These are phyloP conservation scores for Cephonodes hylas DNA, from an alignment of 2,888 invertebrate genomes.

Conservation along the genomic window DNA sequence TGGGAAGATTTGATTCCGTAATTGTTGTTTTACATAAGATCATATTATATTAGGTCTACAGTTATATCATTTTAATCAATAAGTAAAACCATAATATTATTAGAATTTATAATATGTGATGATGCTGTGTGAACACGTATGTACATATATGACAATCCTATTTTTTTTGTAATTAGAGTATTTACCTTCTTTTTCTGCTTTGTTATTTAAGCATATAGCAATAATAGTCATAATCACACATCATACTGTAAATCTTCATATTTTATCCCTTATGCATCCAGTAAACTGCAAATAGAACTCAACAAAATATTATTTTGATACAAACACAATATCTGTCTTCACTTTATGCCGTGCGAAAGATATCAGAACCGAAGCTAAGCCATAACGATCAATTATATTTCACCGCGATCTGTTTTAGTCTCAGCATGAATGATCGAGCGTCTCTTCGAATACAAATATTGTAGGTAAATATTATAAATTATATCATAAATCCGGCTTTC, in stretches of 20 bases:
- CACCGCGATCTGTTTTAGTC: not conserved
- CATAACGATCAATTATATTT: constrained; percentile 1
- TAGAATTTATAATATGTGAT: too few relatives aligned
- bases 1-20: not conserved
- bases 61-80: too few relatives aligned
- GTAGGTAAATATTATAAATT: not conserved
- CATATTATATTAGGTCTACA: not conserved
- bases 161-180: too few relatives aligned
- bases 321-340: not conserved
- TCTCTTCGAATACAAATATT: not conserved
- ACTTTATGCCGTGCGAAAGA: not conserved
- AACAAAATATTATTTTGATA: not conserved
- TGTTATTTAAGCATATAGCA: too few relatives aligned
- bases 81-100: too few relatives aligned
- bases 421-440: not conserved
- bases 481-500: not conserved
- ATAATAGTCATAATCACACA: too few relatives aligned
- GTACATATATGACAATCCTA: too few relatives aligned
- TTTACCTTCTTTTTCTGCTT: too few relatives aligned
- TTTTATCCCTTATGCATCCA: not conserved
- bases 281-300: not conserved
- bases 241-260: too few relatives aligned
- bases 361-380: not conserved
- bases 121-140: too few relatives aligned
- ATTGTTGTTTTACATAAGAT: not conserved